A percentile compares a stretch with the other conserved stretches of the same genome.
These are phyloP conservation scores for Loriculus beryllinus DNA, from an alignment of 2,797 vertebrate genomes.

Conservation along the genomic window DNA sequence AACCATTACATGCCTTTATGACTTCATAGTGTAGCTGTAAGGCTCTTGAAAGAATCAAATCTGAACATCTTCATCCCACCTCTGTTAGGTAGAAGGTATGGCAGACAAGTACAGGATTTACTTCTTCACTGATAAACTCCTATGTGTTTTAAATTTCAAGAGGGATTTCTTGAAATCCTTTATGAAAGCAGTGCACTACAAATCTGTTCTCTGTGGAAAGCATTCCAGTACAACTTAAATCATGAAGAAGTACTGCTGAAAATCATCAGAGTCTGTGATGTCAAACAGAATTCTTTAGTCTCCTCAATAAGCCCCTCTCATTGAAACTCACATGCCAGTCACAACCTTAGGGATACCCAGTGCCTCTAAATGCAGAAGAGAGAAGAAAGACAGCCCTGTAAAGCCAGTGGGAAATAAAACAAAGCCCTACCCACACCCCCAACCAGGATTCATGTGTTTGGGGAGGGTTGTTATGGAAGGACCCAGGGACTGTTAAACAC, in stretches of 20 bases:
- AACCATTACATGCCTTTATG: background rate
- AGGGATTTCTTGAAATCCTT: background rate
- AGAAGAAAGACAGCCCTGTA: background rate
- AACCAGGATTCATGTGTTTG: background rate
- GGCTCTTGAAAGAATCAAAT: background rate
- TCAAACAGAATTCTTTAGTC: background rate
- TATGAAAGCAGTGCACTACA: background rate
- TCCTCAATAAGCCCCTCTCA: background rate
- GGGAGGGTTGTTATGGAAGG: background rate
- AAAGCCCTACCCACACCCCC: background rate
- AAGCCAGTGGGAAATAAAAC: background rate
- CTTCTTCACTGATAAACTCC: background rate
- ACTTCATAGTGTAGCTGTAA: background rate
- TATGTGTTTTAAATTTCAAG: background rate
- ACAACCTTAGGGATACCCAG: background rate
- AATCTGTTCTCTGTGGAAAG: background rate
- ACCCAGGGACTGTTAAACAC: background rate
- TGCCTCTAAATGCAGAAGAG: background rate
- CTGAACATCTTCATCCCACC: background rate
- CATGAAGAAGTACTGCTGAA: background rate
- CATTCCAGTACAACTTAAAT: background rate
- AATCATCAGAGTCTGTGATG: background rate
- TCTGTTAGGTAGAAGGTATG: background rate
- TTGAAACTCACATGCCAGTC: background rate
- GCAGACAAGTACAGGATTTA: background rate